Base-by-base conservation (phyloP, 2,888 invertebrate species). In the Electrophaes corylata region DNA sequence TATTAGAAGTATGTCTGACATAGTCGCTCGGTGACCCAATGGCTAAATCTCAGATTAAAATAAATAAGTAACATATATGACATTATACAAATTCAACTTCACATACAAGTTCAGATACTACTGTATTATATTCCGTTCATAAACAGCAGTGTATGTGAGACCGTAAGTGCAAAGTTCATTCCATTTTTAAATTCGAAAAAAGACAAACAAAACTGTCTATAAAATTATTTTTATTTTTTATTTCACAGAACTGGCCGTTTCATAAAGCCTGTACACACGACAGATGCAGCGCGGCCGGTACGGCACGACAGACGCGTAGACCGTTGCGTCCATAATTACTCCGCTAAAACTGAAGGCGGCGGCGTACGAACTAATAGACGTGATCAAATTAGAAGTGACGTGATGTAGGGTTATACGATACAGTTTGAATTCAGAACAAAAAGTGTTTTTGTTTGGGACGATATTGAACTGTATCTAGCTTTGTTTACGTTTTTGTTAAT, bases 281-380 rank as follows among this genome's bases (percentile, higher is more conserved):
- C 90, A 90, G 89, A 87, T 90, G 90, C 75, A 65, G 65, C 59
- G 63, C 78, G 81, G 68, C 81, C 84, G 81, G 84, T 88, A 84
- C 83, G 78, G 73, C 79, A 73, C 81, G 88, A 86, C 91, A 91
- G 89, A 83, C 84, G 83, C 86, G 61, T 65, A 54, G 70, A 69
- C 88, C 88, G 91, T 91, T 91, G 79, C 55, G 62, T 52, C 66
- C 66, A 70, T 82, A 83, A 87, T 85, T 84, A 83, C 71, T 75
- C 52, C 60, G 75, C 77, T 83, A 79, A 82, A 83, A 83, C 80
- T 83, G 71, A 79, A 81, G 79, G 78, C 40, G 37, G 37, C 18
- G 40, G 20, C 75, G 76, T 23, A 57, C 53, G 43, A 54, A 66
- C 46, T 44, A 50, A 57, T 65, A 70, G 60, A 60, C 58, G 50